Evolutionary conservation across 2,888 invertebrate genomes (phyloP).

Genomic region (Athripsodes cinereus): DNA sequence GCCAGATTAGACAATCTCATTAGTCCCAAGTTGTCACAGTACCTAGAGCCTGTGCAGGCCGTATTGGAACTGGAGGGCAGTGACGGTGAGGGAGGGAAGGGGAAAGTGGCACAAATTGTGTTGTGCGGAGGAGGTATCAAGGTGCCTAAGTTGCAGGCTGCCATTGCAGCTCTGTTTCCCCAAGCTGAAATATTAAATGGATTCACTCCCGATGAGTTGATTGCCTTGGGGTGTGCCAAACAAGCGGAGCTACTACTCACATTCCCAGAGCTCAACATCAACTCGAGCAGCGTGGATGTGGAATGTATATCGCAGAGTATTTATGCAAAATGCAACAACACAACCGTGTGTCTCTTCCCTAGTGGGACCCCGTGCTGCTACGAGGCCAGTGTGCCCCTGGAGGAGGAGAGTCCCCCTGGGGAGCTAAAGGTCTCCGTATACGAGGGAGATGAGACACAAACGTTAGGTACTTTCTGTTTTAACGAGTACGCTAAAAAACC

Average conservation of each 20-base stretch:
- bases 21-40: slow-evolving; percentile 53
- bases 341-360: slow-evolving; percentile 44
- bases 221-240: slow-evolving; percentile 69
- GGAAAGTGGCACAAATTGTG: slow-evolving; percentile 50
- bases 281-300: slow-evolving; percentile 41
- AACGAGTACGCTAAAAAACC: slow-evolving; percentile 6
- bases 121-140: slow-evolving; percentile 73
- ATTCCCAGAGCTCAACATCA: slow-evolving; percentile 33
- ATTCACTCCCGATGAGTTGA: slow-evolving; percentile 69
- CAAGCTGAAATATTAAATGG: slow-evolving; percentile 59
- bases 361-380: slow-evolving; percentile 39
- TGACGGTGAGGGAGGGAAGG: slow-evolving; percentile 34
- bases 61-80: slow-evolving; percentile 39
- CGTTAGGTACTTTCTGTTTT: slow-evolving; percentile 16
- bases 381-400: slow-evolving; percentile 15
- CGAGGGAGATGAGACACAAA: slow-evolving; percentile 14
- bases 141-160: slow-evolving; percentile 66
- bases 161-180: slow-evolving; percentile 57
- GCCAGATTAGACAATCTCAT: slow-evolving; percentile 67
- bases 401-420: not conserved
- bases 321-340: slow-evolving; percentile 43
- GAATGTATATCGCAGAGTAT: slow-evolving; percentile 45
- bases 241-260: slow-evolving; percentile 54
- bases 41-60: slow-evolving; percentile 53
- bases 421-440: slow-evolving; percentile 14